Conservation (phyloP, 2,113 vertebrate species). For the Chamaetylas fuelleborni region DNA sequence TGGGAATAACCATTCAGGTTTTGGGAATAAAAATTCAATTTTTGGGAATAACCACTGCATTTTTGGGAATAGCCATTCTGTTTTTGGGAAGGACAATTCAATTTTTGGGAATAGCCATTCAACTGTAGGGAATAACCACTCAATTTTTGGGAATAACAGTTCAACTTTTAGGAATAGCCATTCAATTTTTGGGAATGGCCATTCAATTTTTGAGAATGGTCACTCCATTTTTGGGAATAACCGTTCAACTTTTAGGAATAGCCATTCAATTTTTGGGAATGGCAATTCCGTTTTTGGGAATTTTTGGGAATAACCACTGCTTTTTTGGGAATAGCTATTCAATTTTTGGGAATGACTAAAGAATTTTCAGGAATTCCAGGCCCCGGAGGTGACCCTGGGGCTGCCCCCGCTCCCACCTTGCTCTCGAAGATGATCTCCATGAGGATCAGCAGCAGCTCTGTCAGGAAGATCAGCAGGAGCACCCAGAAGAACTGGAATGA, state of each 20-base stretch:
- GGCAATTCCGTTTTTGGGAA: not conserved
- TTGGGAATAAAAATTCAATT: rapidly evolving
- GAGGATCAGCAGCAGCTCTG: not conserved
- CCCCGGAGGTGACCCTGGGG: too few relatives aligned
- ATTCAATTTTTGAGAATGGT: not conserved
- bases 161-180: not conserved
- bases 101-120: not conserved
- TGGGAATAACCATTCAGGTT: rapidly evolving
- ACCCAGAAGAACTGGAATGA: not conserved
- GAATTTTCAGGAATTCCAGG: not conserved
- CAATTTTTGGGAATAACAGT: too few relatives aligned
- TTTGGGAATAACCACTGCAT: not conserved
- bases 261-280: not conserved
- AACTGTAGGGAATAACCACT: not conserved
- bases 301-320: not conserved
- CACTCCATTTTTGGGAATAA: too few relatives aligned
- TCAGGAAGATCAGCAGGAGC: not conserved
- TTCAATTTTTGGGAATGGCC: not conserved
- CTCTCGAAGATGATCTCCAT: not conserved
- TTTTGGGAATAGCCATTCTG: rapidly evolving
- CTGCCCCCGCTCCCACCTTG: not conserved
- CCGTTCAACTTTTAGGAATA: not conserved
- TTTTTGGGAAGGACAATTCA: rapidly evolving
- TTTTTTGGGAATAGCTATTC: not conserved
- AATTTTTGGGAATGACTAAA: not conserved